phyloP scores from a whole-genome alignment of 2,113 vertebrate genomes.

The Ceuthmochares aereus region DNA sequence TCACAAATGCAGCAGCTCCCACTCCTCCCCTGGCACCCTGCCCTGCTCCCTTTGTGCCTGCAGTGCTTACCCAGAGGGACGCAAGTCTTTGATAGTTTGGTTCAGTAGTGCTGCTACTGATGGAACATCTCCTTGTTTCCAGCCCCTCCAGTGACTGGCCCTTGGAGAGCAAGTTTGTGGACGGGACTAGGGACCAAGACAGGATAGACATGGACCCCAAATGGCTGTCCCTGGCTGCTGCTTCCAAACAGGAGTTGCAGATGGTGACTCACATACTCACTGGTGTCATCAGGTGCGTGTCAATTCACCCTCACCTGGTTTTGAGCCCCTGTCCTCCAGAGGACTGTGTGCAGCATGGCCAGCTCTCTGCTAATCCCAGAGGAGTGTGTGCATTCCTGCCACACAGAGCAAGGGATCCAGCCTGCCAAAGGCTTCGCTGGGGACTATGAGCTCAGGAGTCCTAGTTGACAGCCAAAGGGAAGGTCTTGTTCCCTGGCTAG shows the following conservation, averaged over 20 bases:
- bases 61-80: neutral
- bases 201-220: neutral
- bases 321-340: neutral
- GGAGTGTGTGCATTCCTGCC: neutral
- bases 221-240: neutral
- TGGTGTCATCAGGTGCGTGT: slow-evolving; percentile 81
- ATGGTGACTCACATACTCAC: slow-evolving; percentile 75
- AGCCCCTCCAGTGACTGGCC: neutral
- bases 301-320: neutral
- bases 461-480: neutral
- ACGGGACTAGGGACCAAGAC: neutral
- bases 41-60: neutral
- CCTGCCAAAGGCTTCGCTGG: neutral
- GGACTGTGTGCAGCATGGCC: rapidly evolving
- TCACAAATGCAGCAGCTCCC: neutral
- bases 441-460: neutral
- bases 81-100: neutral
- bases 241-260: slow-evolving; percentile 68
- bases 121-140: neutral
- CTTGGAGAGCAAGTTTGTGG: neutral
- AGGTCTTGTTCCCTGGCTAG: neutral
- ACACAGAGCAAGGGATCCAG: neutral
- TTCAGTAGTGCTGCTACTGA: neutral
- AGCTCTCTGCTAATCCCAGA: neutral
- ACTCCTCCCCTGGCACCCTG: neutral